Evolutionary conservation across 2,888 invertebrate genomes (phyloP), one percentile per base, ranked within the genome.

Genomic region (Amblyjoppa fuscipennis): DNA sequence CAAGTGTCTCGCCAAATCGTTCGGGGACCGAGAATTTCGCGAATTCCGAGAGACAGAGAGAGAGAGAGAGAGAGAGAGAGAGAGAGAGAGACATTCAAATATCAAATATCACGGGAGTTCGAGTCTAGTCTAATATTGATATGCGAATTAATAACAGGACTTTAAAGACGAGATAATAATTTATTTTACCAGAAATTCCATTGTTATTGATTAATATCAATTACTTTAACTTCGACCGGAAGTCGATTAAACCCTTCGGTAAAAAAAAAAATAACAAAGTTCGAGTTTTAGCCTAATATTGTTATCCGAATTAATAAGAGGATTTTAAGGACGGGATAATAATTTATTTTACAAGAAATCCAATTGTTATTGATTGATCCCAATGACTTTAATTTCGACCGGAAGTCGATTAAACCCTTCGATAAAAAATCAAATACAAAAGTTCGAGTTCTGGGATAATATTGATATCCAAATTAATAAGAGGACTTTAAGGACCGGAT

Each of bases 1-100:
- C 69, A 74, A 34, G 66, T 66, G 76, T 64, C 31, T 66, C 51
- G 66, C 76, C 76, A n/a, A 76, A 66, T 66, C 76, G 66, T 34
- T 76, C 20, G 28, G 41, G 66, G 38, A 59, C 38, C 5, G 41
- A 49, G 51, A 66, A 64, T 34, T 76, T 76, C 34, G 6, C n/a
- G 38, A 64, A 38, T 64, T 64, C n/a, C 38, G 38, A n/a, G 38
- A 38, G 64, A 64, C 31, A 2, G 16, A 9, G 28, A 51, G 59
- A 59, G 28, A 51, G 59, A 59, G 28, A 51, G 59, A 59, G 28
- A 51, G 28, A 51, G 59, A 59, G 28, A 51, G 59, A 59, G 28
- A 51, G 20, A 20, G 20, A 20, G 20, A 13, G 28, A 51, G 59
- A 59, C 59, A 7, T 51, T 20, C 25, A 51, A 53, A 76, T 76